A percentile compares a stretch with the other conserved stretches of the same genome.
phyloP scores from a whole-genome alignment of 2,888 invertebrate genomes.

The Stenichneumon culpator region DNA sequence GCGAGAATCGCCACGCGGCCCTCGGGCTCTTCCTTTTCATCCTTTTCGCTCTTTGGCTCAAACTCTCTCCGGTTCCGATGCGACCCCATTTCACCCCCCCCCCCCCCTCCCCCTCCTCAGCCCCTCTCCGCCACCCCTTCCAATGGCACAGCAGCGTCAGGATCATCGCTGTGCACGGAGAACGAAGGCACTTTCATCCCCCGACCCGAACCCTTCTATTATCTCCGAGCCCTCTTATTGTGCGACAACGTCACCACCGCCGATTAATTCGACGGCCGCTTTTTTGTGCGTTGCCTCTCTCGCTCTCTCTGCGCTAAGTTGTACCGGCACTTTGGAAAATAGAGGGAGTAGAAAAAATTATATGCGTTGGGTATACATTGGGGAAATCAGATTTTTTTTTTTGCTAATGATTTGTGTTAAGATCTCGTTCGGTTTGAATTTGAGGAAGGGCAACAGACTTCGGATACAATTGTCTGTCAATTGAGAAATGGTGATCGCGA shows the following conservation, averaged over 20 bases:
- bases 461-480: too few relatives aligned
- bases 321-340: conserved; percentile 45
- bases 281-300: conserved; percentile 59
- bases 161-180: conserved; percentile 47
- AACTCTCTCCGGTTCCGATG: conserved; percentile 23
- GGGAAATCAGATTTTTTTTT: background rate
- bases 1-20: conserved; percentile 63
- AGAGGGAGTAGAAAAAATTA: background rate
- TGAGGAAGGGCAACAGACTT: background rate
- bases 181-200: conserved; percentile 63
- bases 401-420: background rate
- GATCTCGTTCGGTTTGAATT: background rate
- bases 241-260: conserved; percentile 73
- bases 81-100: conserved; percentile 39
- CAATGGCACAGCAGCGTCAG: conserved; percentile 38
- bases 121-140: background rate
- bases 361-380: background rate
- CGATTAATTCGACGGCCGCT: conserved; percentile 74
- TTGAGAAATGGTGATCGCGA: too few relatives aligned
- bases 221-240: conserved; percentile 70
- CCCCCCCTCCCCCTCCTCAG: conserved; percentile 7
- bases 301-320: conserved; percentile 21
- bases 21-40: conserved; percentile 41
- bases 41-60: conserved; percentile 32
- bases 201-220: conserved; percentile 62